Conservation (phyloP, 2,888 invertebrate genomes). For the Schrankia costaestrigalis region DNA sequence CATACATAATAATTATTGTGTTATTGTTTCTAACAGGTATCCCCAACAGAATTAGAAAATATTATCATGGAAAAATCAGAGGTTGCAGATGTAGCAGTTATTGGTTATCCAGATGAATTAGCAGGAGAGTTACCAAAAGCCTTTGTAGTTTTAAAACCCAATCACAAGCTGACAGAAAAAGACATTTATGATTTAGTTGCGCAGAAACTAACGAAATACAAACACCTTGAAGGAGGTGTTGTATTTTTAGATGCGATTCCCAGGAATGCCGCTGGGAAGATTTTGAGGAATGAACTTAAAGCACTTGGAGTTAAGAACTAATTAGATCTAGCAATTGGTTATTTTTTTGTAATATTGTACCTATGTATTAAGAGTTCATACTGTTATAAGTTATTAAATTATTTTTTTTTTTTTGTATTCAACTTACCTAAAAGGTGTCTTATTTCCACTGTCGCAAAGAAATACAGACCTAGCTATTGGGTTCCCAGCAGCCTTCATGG, state of each 20-base stretch:
- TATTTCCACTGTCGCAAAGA: too few species aligned
- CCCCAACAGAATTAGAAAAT: conserved; percentile 92
- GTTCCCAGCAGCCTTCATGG: too few species aligned
- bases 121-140: conserved; percentile 89
- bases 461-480: too few species aligned
- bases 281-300: conserved; percentile 85
- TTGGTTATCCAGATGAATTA: conserved; percentile 85
- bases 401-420: too few species aligned
- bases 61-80: conserved; percentile 85
- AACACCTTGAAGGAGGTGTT: conserved; percentile 86
- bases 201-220: conserved; percentile 85
- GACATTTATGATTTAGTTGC: conserved; percentile 80
- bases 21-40: too few species aligned
- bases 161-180: conserved; percentile 77
- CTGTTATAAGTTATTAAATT: too few species aligned
- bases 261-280: conserved; percentile 88
- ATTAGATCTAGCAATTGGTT: too few species aligned
- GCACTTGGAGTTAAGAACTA: conserved; percentile 53
- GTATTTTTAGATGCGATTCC: conserved; percentile 85
- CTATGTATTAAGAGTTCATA: too few species aligned
- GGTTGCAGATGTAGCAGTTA: conserved; percentile 89
- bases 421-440: too few species aligned
- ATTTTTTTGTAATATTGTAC: too few species aligned
- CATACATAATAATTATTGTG: too few species aligned
- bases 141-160: conserved; percentile 83